phyloP scores from a whole-genome alignment of 1,140 invertebrate genomes.

The Doryteuthis pealeii region DNA sequence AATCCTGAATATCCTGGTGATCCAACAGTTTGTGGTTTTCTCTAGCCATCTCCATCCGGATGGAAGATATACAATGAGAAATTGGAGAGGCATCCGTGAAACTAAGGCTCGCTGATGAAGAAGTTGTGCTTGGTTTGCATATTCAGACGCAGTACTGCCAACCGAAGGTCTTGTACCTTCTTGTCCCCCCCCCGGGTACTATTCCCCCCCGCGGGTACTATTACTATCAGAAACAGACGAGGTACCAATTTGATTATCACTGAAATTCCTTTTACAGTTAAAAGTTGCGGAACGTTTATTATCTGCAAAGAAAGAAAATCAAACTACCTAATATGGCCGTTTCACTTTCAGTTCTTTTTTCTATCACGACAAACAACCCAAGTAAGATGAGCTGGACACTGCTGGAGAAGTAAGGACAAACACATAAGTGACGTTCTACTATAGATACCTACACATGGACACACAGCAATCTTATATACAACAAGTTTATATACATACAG shows the following conservation, averaged over 20 bases:
- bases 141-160: slow-evolving; percentile 33
- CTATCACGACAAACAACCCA: too few relatives aligned
- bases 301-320: background rate
- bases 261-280: slow-evolving; percentile 29
- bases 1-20: slow-evolving; percentile 5
- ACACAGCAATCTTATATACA: too few relatives aligned
- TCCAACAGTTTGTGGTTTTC: slow-evolving; percentile 24
- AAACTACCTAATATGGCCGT: too few relatives aligned
- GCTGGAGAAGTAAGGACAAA: too few relatives aligned
- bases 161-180: slow-evolving; percentile 22
- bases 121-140: slow-evolving; percentile 24
- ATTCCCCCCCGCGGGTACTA: too few relatives aligned
- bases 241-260: slow-evolving; percentile 23
- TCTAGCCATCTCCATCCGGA: slow-evolving; percentile 75
- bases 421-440: too few relatives aligned
- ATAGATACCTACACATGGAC: too few relatives aligned
- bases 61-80: slow-evolving; percentile 98
- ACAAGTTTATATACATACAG: too few relatives aligned
- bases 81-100: slow-evolving; percentile 93
- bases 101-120: slow-evolving; percentile 77
- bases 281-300: background rate
- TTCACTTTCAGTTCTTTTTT: too few relatives aligned
- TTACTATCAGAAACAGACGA: slow-evolving; percentile 19
- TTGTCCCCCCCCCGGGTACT: too few relatives aligned
- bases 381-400: too few relatives aligned